Conservation (phyloP, 2,888 invertebrate genomes). For the Amphipyra berbera region DNA sequence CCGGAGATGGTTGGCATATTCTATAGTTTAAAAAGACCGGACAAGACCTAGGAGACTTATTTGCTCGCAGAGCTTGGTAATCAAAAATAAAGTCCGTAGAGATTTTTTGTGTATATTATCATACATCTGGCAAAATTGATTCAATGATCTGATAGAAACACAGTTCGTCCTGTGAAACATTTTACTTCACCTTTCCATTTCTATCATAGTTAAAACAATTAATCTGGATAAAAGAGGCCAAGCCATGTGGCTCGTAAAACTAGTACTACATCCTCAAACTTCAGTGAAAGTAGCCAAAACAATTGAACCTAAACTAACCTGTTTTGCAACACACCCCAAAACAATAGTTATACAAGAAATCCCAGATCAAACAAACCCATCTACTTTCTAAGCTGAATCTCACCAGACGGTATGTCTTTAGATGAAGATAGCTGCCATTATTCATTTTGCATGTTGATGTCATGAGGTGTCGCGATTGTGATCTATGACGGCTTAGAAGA, state of each 20-base stretch:
- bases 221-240: no score
- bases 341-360: constrained; percentile 28
- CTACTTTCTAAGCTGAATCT: constrained; percentile 54
- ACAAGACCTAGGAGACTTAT: no score
- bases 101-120: no score
- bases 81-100: no score
- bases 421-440: constrained; percentile 57
- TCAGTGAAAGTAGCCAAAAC: constrained; percentile 37
- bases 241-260: constrained; percentile 4
- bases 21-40: no score
- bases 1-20: no score
- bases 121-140: no score
- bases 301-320: constrained; percentile 18
- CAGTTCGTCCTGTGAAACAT: no score
- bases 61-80: no score
- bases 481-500: constrained; percentile 52
- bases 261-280: constrained; percentile 13
- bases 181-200: no score
- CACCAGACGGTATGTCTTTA: constrained; percentile 42
- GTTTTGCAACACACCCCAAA: constrained; percentile 42
- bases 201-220: no score
- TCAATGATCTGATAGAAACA: no score
- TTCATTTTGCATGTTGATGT: constrained; percentile 60
- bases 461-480: constrained; percentile 55
- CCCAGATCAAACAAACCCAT: constrained; percentile 52